Evolutionary conservation across 2,797 vertebrate genomes (phyloP), one percentile per base, ranked within the genome.

Genomic region (Oreochromis grahami): DNA sequence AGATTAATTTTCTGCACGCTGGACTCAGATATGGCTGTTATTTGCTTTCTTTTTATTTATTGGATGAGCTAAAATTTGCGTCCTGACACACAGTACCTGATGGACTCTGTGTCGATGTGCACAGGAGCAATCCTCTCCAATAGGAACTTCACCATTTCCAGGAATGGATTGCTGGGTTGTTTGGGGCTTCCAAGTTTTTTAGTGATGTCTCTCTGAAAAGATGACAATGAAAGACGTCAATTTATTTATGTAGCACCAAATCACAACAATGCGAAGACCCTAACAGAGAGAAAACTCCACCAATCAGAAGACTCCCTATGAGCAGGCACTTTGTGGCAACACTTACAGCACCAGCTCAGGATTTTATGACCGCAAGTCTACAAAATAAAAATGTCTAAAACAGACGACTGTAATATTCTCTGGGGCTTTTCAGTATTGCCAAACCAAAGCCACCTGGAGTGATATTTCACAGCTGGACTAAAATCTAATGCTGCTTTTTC

Each of bases 61-160:
- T 7, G 2, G 14, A 58, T 7, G 21, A 81, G 5, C 4, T 21
- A 6, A 43, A 55, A 38, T 19, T 32, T 34, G 14, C 8, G 14
- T 68, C 48, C 32, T 21, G 29, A 29, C 29, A 17, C 52, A 7
- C 6, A 5, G 21, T 94, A 97, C 96, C 97, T 98, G 96, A 99
- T 99, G 32, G 98, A 98, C 89, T 99, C 98, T 2, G 98, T 97
- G 95, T 99, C 98, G 53, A 99, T 99, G 93, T 99, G 98, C 8
- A 99, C 98, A 4, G 98, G 98, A 60, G 98, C 98, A 79, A 99
- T 99, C 88, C 98, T 97, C 95, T 99, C 98, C 87, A 99, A 93
- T 80, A 99, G 96, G 94, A 99, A 99, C 91, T 99, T 99, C 55
- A 99, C 98, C 98, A 99, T 99, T 93, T 99, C 98, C 92, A 99